Evolutionary conservation across 2,888 invertebrate genomes (phyloP), one percentile per base, ranked within the genome.

Genomic region (Trichopoda pennipes): DNA sequence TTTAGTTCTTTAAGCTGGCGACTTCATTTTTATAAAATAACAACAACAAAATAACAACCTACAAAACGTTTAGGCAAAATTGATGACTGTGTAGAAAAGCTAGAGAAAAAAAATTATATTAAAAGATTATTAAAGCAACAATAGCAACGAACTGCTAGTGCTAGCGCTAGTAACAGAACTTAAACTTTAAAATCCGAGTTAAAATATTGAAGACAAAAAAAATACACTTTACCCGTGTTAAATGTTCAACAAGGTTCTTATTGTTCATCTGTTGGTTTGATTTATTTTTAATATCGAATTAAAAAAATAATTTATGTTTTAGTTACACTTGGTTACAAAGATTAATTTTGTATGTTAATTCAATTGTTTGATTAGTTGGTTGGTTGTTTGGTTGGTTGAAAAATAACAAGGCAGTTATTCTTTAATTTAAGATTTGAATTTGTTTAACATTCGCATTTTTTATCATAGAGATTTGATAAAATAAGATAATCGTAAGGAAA

Each of bases 221-320:
- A 28, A 28, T 19, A 12, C 44, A 28, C 55, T 21, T 23, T 69
- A 32, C 61, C 80, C 80, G 77, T 75, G 74, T 78, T 83, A 60
- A 83, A 83, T 83, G 73, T 47, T 63, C 58, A 77, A 73, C 83
- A 80, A 83, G 80, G 80, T 83, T 80, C 70, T 80, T 78, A 61
- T 80, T 83, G 73, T 81, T 74, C 73, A 74, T 76, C 63, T 47
- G 55, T 63, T 77, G 23, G 49, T 56, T 55, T 68, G 61, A 80
- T 74, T 68, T 73, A 68, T 79, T 38, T 63, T 64, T 55, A 63
- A 32, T 63, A 64, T 38, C 38, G 17, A 61, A 55, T 53, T 44
- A 17, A 44, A 28, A 4, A 16, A n/a, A 51, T 49, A 47, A 56
- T 74, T 72, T 55, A 19, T 64, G 42, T 17, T 44, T 12, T 28